Evolutionary conservation across 2,113 vertebrate genomes (phyloP).

Genomic region (Anoura caudifer): DNA sequence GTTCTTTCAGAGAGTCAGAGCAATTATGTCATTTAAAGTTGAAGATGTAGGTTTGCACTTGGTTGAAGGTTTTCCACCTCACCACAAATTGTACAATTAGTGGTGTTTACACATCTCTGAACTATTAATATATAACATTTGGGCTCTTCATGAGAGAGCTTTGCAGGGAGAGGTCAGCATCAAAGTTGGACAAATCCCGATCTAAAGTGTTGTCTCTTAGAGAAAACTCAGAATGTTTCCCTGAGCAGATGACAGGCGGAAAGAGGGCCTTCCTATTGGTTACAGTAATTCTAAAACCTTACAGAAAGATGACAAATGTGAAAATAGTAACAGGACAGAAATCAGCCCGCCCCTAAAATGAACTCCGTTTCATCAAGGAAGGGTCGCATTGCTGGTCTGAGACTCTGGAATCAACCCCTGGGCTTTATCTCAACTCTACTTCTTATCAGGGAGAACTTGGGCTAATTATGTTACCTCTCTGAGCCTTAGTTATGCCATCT

Average conservation of each 20-base stretch:
- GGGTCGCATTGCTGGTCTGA: neutral
- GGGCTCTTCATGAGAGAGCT: neutral
- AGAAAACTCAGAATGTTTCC: neutral
- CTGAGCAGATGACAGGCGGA: neutral
- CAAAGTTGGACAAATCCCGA: slow-evolving; percentile 21
- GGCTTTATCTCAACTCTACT: neutral
- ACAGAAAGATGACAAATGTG: neutral
- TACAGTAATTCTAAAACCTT: neutral
- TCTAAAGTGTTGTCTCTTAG: neutral
- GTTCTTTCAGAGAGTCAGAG: neutral
- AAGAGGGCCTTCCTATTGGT: neutral
- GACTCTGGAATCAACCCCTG: neutral
- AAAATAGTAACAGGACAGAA: neutral
- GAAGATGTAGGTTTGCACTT: neutral
- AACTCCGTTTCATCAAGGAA: neutral
- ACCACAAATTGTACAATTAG: neutral
- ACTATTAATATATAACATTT: neutral
- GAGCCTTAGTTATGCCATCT: neutral
- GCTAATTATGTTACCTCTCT: neutral
- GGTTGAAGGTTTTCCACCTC: neutral
- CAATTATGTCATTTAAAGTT: slow-evolving; percentile 16
- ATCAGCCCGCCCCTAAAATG: neutral
- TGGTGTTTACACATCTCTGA: neutral
- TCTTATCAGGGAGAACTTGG: neutral
- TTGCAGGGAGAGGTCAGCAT: neutral